These are phyloP conservation scores for Carabus problematicus DNA, from an alignment of 2,888 invertebrate genomes.

Conservation along the genomic window DNA sequence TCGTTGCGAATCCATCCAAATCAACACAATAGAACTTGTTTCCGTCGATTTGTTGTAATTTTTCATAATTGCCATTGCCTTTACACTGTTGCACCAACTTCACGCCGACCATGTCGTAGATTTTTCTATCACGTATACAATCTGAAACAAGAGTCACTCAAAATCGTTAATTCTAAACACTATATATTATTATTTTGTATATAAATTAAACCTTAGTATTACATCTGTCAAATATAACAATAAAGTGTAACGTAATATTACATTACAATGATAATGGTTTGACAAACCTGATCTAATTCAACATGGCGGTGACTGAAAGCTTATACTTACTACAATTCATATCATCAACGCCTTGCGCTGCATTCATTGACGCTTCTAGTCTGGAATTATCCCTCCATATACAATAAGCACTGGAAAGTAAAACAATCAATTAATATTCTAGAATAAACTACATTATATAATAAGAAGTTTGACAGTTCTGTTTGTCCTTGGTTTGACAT, in stretches of 20 bases:
- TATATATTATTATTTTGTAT: background rate
- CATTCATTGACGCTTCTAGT: conserved; percentile 57
- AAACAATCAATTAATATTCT: background rate
- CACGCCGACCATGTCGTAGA: conserved; percentile 62
- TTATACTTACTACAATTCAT: conserved; percentile 69
- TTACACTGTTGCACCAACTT: conserved; percentile 61
- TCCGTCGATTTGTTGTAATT: conserved; percentile 62
- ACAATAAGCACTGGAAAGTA: conserved; percentile 65
- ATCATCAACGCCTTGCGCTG: background rate
- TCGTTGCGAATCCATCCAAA: conserved; percentile 64
- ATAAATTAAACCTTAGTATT: background rate
- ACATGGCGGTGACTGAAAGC: background rate
- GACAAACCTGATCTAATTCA: background rate
- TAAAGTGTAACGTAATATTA: background rate
- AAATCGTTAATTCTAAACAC: background rate
- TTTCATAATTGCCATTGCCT: conserved; percentile 66
- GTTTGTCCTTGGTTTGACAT: background rate
- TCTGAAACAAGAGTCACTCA: conserved; percentile 58
- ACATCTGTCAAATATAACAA: background rate
- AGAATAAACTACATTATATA: background rate
- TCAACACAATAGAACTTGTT: conserved; percentile 67
- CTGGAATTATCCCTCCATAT: conserved; percentile 66
- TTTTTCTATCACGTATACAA: conserved; percentile 67
- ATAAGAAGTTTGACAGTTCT: background rate
- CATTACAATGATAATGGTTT: conserved; percentile 19